Conservation (phyloP, 2,888 invertebrate genomes). For the Amblyjoppa fuscipennis region DNA sequence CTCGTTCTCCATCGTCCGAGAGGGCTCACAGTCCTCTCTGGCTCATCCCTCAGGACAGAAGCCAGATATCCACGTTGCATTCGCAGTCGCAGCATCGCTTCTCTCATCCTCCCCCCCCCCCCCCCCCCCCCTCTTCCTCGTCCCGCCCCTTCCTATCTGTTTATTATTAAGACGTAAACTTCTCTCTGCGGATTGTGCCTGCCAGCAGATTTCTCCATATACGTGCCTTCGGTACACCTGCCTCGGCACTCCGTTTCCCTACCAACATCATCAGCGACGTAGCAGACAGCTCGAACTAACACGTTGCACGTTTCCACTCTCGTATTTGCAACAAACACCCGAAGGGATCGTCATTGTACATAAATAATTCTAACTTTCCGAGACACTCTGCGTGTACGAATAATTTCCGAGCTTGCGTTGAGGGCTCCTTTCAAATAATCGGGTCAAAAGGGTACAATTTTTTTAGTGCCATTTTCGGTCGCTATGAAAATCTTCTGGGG, state of each 20-base stretch:
- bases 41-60: constrained; percentile 59
- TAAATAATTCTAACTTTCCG: constrained; percentile 31
- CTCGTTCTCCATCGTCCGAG: constrained; percentile 47
- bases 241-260: not conserved
- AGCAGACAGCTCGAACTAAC: not conserved
- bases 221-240: constrained; percentile 36
- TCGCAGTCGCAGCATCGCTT: constrained; percentile 26
- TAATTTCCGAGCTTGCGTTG: not conserved
- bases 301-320: constrained; percentile 27
- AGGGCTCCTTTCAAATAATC: not conserved
- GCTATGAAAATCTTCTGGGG: too few relatives aligned
- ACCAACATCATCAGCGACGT: constrained; percentile 21
- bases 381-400: not conserved
- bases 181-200: constrained; percentile 58
- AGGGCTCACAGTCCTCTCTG: constrained; percentile 42
- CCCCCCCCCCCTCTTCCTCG: not conserved
- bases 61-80: constrained; percentile 31
- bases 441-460: not conserved
- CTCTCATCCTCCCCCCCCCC: not conserved
- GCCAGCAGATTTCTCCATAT: constrained; percentile 50
- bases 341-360: constrained; percentile 44
- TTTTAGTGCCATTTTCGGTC: too few relatives aligned
- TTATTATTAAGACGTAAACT: constrained; percentile 78
- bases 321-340: constrained; percentile 13
- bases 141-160: constrained; percentile 73